Evolutionary conservation across 1,140 invertebrate genomes (phyloP), one percentile per base, ranked within the genome.

Genomic region (Macrosteles quadrilineatus): DNA sequence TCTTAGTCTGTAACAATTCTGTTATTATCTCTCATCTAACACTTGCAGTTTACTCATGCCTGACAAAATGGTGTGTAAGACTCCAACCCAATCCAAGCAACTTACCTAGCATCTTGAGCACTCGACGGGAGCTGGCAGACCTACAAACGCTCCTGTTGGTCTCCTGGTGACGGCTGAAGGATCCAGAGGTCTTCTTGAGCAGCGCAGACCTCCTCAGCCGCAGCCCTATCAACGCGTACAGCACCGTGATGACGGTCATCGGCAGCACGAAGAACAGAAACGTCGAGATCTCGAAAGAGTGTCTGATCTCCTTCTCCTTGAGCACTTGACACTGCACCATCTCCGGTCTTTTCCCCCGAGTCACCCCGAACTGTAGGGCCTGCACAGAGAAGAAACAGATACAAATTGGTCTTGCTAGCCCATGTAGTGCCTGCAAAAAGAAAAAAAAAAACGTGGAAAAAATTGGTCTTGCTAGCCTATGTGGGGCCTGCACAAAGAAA

Each of bases 241-340:
- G 84, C 1, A 91, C 88, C 4, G 89, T 91, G 74, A 96, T 96
- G 27, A 95, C 79, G 6, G 90, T 88, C 92, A 96, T 95, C 0
- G 95, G 94, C 1, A 89, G 82, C 4, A 93, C 85, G 78, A 97
- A 97, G 79, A 96, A 95, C 19, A 96, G 77, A 72, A 95, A 86
- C 0, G 92, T 92, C 0, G 93, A 94, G 66, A 95, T 84, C 75
- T 92, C 91, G 75, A 95, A 96, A 0, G 90, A 88, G 77, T 93
- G 88, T n/a, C 85, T 82, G 19, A 91, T 83, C 17, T 91, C 83
- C 0, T 85, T 82, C 75, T 83, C 31, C 40, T 67, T 72, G 4
- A 36, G 4, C 23, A 73, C 59, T 4, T 40, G 55, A 64, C 73
- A 75, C 21, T 21, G 21, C 17, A 67, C 30, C 6, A 29, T n/a